These are phyloP conservation scores for Galerucella calmariensis DNA, from an alignment of 2,888 invertebrate species.

Conservation along the genomic window DNA sequence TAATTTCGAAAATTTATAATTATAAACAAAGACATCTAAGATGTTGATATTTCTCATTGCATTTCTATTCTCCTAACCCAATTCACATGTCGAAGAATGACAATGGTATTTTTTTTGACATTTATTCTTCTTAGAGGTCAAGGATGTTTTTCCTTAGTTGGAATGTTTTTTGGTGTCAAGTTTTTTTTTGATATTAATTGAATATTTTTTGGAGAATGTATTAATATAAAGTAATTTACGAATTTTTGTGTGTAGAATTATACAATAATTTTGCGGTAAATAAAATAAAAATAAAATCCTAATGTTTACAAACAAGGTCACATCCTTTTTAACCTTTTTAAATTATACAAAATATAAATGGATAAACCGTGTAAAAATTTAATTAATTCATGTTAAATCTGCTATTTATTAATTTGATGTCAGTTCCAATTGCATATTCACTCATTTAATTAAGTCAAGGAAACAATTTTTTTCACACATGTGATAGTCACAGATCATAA, in stretches of 20 bases:
- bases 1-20: neutral
- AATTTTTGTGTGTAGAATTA: too few species aligned
- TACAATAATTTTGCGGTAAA: too few species aligned
- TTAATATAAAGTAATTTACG: neutral
- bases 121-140: constrained; percentile 19
- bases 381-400: neutral
- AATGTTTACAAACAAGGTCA: neutral
- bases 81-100: constrained; percentile 28
- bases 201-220: too few species aligned
- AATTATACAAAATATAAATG: neutral
- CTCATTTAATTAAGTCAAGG: neutral
- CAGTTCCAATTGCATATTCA: neutral
- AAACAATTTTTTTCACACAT: neutral
- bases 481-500: too few species aligned
- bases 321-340: neutral
- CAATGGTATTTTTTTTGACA: constrained; percentile 13
- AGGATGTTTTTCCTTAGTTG: constrained; percentile 22
- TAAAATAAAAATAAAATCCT: neutral
- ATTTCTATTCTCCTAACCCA: constrained; percentile 21
- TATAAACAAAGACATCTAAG: neutral
- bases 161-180: too few species aligned
- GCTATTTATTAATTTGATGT: neutral
- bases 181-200: too few species aligned
- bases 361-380: neutral
- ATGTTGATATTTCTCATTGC: neutral